Conservation (phyloP, 2,888 invertebrate species). For the Scotopteryx bipunctaria region DNA sequence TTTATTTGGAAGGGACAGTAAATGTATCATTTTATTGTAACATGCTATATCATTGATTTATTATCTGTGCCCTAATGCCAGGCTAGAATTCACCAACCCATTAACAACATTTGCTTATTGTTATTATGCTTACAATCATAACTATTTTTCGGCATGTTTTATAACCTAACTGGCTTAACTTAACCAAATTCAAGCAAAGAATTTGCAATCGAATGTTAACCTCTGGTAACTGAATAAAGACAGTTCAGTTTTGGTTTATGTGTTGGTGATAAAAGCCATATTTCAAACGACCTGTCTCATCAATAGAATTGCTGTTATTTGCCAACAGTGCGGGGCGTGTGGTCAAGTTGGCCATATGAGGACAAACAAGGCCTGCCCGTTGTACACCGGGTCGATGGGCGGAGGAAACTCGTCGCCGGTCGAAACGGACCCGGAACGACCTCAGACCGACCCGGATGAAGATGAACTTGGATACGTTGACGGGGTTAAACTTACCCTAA, state of each 20-base stretch:
- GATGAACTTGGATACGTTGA: conserved; percentile 96
- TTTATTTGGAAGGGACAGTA: not conserved
- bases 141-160: no score
- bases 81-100: conserved; percentile 8
- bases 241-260: not conserved
- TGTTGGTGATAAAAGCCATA: conserved; percentile 1
- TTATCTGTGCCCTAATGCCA: not conserved
- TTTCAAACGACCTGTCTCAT: conserved; percentile 3
- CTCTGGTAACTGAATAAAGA: no score
- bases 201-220: no score
- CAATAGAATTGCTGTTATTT: conserved; percentile 18
- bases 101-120: not conserved
- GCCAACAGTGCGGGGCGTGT: conserved; percentile 95
- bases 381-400: conserved; percentile 88
- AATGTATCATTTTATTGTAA: not conserved
- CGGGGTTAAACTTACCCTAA: conserved; percentile 95
- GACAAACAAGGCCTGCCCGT: conserved; percentile 98
- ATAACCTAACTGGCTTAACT: no score
- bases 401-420: conserved; percentile 87
- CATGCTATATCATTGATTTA: not conserved
- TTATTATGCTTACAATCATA: no score
- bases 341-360: conserved; percentile 93
- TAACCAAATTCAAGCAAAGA: no score
- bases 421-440: conserved; percentile 90
- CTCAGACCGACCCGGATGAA: conserved; percentile 89